Evolutionary conservation across 2,113 vertebrate species (phyloP), one percentile per base, ranked within the genome.

Genomic region (Catharus bicknelli): DNA sequence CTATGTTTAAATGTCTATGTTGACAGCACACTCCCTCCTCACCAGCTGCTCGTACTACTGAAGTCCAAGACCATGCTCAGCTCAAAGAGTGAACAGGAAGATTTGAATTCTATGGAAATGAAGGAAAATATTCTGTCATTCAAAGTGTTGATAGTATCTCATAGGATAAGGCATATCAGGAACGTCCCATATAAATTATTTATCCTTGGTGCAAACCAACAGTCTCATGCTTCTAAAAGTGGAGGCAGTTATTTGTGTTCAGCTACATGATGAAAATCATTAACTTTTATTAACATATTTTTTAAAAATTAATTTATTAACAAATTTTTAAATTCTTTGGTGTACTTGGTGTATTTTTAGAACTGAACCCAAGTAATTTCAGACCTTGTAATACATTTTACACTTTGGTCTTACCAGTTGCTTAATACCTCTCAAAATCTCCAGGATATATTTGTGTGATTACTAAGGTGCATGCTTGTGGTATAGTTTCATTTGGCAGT

Each of bases 1-100:
- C 11, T 6, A 2, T 61, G 4, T 22, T 72, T 51, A 21, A 16
- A n/a, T 30, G 1, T 47, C 12, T 14, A 0, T 61, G 16, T 19
- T 73, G 23, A 54, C 16, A 59, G 48, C 7, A 42, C 55, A 38
- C 2, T 50, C 17, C 42, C 77, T 81, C 25, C 70, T 91, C 42
- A 54, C 40, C 29, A 82, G 57, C 27, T 5, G 2, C 30, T 81
- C 29, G 20, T 57, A 21, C 8, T 53, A 7, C n/a, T 42, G 74
- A 85, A 93, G 68, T 69, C 19, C 55, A 69, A 76, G 63, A 45
- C 16, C 54, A n/a, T 16, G 50, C 15, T 21, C 8, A 53, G 7
- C 11, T 29, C 19, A 38, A 68, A 82, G 17, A 72, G 17, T 27
- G 34, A 69, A 36, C 8, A 4, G 21, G 26, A 91, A 73, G 20